Percentiles rank a stretch among this genome's conserved stretches.
Evolutionary conservation across 2,113 vertebrate genomes (phyloP).

Genomic region (Monarcha castaneiventris): DNA sequence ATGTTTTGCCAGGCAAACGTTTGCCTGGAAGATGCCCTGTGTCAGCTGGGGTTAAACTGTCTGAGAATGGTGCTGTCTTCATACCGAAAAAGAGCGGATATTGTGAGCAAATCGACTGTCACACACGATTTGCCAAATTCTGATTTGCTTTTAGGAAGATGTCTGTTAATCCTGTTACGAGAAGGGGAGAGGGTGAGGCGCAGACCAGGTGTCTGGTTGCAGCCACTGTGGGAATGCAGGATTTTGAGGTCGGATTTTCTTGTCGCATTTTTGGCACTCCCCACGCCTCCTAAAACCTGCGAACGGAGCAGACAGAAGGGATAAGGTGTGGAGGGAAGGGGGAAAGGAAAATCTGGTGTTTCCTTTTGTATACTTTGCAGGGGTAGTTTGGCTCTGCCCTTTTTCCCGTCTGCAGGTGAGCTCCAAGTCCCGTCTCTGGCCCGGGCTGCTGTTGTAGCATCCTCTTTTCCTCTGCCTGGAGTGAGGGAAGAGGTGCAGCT

Average conservation of each 20-base stretch:
- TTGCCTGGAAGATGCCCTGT: background rate
- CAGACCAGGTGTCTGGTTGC: background rate
- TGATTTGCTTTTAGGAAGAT: slow-evolving; percentile 50
- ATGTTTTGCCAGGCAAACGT: slow-evolving; percentile 19
- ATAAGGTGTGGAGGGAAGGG: background rate
- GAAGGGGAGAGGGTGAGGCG: background rate
- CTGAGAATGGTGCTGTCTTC: background rate
- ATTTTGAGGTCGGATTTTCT: background rate
- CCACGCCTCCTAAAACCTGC: background rate
- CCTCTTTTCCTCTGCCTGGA: no score
- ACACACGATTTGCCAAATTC: slow-evolving; percentile 55
- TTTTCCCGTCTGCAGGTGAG: rapidly evolving
- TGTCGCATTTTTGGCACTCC: rapidly evolving
- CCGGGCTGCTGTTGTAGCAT: background rate
- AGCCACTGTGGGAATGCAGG: background rate
- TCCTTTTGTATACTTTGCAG: background rate
- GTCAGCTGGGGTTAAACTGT: slow-evolving; percentile 8
- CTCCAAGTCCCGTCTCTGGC: background rate
- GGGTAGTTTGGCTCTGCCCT: background rate
- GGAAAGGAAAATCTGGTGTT: background rate
- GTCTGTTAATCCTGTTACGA: slow-evolving; percentile 38
- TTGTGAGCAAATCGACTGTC: slow-evolving; percentile 53
- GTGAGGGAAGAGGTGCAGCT: background rate
- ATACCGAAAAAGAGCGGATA: background rate
- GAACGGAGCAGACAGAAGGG: background rate